These are phyloP conservation scores for Talpa occidentalis DNA, from an alignment of 2,113 vertebrate species.

Conservation along the genomic window DNA sequence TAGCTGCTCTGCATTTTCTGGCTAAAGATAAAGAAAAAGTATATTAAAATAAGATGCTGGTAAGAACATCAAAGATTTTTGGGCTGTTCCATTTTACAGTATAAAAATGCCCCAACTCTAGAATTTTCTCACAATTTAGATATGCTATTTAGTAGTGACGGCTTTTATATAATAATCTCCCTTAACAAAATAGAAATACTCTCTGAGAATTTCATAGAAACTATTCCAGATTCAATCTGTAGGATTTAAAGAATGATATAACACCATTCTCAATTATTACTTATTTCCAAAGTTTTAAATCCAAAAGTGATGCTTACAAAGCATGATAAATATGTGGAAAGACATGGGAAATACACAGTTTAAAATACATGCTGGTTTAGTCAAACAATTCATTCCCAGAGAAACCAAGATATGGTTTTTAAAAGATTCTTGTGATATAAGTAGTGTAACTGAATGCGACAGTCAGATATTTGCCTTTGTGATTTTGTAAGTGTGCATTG, in stretches of 20 bases:
- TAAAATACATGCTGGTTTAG: background rate
- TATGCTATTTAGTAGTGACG: background rate
- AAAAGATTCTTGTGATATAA: background rate
- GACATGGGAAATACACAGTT: background rate
- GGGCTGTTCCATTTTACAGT: background rate
- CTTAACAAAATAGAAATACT: background rate
- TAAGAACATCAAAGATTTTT: conserved; percentile 72
- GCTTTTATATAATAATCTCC: conserved; percentile 35
- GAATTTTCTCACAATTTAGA: conserved; percentile 55
- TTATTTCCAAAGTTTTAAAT: conserved; percentile 46
- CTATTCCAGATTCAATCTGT: background rate
- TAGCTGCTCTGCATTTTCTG: conserved; percentile 55
- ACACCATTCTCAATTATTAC: background rate
- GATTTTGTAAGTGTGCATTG: background rate
- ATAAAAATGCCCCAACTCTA: conserved; percentile 42
- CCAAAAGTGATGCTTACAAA: background rate
- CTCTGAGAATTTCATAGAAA: conserved; percentile 37
- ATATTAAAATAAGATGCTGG: conserved; percentile 78
- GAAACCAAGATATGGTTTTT: background rate
- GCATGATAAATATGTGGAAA: background rate
- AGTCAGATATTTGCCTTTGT: background rate
- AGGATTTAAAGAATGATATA: conserved; percentile 7
- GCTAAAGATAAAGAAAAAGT: conserved; percentile 68
- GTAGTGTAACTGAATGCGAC: background rate
- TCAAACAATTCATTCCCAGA: background rate